Evolutionary conservation across 2,113 vertebrate species (phyloP).

Genomic region (Columbina picui): DNA sequence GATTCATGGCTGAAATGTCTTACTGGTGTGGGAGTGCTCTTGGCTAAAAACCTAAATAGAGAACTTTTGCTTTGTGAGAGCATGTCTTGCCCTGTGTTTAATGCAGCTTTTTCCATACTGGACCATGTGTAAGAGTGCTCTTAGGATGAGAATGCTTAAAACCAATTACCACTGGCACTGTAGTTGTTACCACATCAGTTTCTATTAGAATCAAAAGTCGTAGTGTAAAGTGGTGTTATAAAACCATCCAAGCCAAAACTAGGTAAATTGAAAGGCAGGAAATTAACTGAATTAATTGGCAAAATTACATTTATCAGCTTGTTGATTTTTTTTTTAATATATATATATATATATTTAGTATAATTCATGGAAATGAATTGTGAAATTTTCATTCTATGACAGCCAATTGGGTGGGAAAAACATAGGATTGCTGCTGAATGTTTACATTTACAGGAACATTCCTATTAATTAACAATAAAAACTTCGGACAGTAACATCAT

Average conservation of each 20-base stretch:
- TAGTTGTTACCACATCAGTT: background rate
- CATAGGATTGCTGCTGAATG: background rate
- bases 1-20: background rate
- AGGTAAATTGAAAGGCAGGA: background rate
- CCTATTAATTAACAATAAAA: slow-evolving; percentile 16
- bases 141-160: background rate
- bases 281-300: background rate
- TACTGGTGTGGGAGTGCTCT: background rate
- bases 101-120: background rate
- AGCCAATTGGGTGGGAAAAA: slow-evolving; percentile 32
- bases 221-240: background rate
- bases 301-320: background rate
- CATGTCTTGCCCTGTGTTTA: background rate
- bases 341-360: background rate
- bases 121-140: background rate
- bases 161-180: background rate
- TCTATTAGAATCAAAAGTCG: background rate
- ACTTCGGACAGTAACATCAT: background rate
- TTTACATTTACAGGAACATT: slow-evolving; percentile 27
- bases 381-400: background rate
- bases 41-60: background rate
- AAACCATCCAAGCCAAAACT: background rate
- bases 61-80: background rate
- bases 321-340: background rate
- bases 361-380: slow-evolving; percentile 21